Base-by-base conservation (phyloP, 2,888 invertebrate species). In the Oscheius myriophilus region DNA sequence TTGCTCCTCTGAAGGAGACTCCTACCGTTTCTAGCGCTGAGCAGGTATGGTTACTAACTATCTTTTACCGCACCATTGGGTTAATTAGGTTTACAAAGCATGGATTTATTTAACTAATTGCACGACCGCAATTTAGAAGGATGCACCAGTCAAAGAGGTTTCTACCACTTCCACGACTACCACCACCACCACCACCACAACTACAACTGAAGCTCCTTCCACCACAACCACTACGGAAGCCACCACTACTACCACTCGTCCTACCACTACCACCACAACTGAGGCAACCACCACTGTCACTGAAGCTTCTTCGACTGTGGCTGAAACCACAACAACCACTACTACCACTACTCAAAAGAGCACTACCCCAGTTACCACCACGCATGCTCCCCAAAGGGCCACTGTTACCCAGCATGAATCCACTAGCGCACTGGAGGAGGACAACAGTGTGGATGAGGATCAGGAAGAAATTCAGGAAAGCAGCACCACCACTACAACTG, bases 1-100 rank as follows among this genome's bases (percentile, higher is more conserved):
- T 75, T 7, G 57, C 67, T 42, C 72, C 75, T 16, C 52, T 65
- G 6, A 64, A 67, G 45, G 67, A 64, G 41, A n/a, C 11, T 46
- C 41, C 58, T 16, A 54, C 53, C 6, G 53, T 25, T 11, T n/a
- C 25, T 4, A 57, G 49, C 14, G 14, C 33, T 61, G 49, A 49
- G 18, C 25, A 23, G 43, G 33, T 21, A 59, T 64, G 33, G 43
- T 54, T 7, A 43, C 64, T 43, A 53, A 33, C 7, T 7, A 21
- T 3, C 18, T 23, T 53, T 52, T 3, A 61, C 61, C 12, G 45
- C 42, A 52, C 54, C 21, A 33, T 18, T 39, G 16, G 21, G 25
- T 52, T 11, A 12, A 7, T 59, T 49, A 46, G 43, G 58, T 4
- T 16, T 51, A 18, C 23, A 14, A 33, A 14, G 39, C 46, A 11